phyloP scores from a whole-genome alignment of 2,113 vertebrate genomes.

The Mus musculus region DNA sequence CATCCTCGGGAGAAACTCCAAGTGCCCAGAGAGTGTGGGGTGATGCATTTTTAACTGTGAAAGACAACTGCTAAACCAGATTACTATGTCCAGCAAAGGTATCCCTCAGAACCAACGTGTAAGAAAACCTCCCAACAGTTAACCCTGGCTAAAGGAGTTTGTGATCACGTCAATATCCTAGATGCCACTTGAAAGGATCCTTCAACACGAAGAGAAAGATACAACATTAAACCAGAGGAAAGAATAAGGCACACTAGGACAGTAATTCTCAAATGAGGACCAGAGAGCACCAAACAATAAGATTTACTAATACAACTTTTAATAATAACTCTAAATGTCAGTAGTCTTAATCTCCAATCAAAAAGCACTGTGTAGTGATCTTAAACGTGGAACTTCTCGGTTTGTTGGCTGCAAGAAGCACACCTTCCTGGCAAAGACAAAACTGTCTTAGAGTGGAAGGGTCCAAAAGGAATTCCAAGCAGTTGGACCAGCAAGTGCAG shows the following conservation, averaged over 20 bases:
- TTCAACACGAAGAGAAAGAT: background rate
- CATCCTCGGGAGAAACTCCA: background rate
- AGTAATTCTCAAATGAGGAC: background rate
- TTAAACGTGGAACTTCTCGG: background rate
- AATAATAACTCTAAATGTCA: background rate
- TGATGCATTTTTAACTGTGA: background rate
- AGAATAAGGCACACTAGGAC: background rate
- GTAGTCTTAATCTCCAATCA: background rate
- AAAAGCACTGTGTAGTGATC: background rate
- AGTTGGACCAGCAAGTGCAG: background rate
- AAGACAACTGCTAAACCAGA: background rate
- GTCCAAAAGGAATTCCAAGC: background rate
- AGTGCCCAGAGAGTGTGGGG: background rate
- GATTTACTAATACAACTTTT: background rate
- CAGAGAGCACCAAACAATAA: background rate
- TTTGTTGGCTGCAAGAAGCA: background rate
- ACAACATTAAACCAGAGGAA: background rate
- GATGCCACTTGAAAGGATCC: background rate
- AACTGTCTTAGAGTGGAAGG: background rate
- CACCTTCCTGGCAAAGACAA: background rate
- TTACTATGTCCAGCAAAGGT: background rate
- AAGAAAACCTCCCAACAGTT: no score
- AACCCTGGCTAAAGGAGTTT: background rate
- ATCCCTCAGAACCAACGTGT: no score
- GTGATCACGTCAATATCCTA: no score